Base-by-base conservation (phyloP, 2,888 invertebrate species). In the Icerya purchasi region DNA sequence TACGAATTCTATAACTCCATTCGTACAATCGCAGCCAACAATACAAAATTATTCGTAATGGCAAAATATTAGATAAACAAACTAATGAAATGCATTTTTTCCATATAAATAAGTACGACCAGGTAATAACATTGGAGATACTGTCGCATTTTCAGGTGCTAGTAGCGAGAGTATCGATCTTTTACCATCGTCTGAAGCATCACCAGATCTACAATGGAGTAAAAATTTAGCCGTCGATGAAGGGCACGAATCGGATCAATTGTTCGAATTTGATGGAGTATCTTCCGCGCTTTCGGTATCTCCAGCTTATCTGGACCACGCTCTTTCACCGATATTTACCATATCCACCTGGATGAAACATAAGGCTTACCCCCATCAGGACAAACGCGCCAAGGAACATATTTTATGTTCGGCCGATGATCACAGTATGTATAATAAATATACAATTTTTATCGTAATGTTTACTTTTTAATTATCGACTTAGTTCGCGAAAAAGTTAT, bases 341-440 rank as follows among this genome's bases (percentile, higher is more conserved):
- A 78, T 98, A 67, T 82, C 89, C 53, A 90, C 91, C 10, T 96
- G 97, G 88, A 85, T 98, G 80, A 82, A 92, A 57, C 97, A 97
- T 74, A 86, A 86, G 52, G 81, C 83, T 18, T 79, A 83, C 52
- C 78, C 81, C 0, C 81, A 82, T 20, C 79, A 81, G 65, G 90
- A 92, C 72, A 88, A 90, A 67, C 91, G 90, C 69, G 77, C 83
- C 65, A 98, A 98, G 74, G 97, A 98, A 70, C 96, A 97, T 69
- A 84, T 98, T 67, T 75, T 98, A 54, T 98, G 98, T 72, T 87
- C 89, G 68, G 92, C 96, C 23, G 98, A 98, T 73, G 93, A 96
- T 70, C 93, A 94, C 71, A 92, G 93, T 92, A 68, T 80, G 85
- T 78, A 21, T 25, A 22, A 2, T 2, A 20, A 3, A 22, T 52